Evolutionary conservation across 1,140 invertebrate species (phyloP), one percentile per base, ranked within the genome.

Genomic region (Drosophila mojavensis): DNA sequence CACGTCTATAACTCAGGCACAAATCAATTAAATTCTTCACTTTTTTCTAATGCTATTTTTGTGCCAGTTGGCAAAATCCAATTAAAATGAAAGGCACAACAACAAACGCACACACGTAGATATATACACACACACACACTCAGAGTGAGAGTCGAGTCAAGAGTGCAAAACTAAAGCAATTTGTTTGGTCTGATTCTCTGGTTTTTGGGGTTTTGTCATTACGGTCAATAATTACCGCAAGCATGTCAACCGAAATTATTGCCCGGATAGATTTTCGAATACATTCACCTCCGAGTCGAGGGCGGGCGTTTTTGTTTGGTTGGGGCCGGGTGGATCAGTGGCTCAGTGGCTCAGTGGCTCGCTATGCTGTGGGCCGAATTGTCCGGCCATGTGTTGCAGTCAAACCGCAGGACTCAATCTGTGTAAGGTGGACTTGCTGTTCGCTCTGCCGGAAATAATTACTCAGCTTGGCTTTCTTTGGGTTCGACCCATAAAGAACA

Each of bases 211-310:
- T 83, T 88, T 89, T 89, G 83, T 88, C 84, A 89, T 90, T 90
- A 89, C 78, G 85, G 85, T 89, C 85, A 89, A 89, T 89, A 89
- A 89, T 89, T 89, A 90, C 84, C 85, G 81, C 84, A 90, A 80
- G 71, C 84, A 81, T 89, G 84, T 89, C 84, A 90, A 89, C 80
- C 81, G 81, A 84, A 89, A 89, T 89, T 89, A 89, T 89, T 89
- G 84, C 85, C 84, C 75, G 84, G 85, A 89, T 88, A 88, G 76
- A 79, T 88, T 89, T 80, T 75, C 65, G 45, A 68, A 65, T 58
- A 20, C 20, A 55, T 60, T 47, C 39, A 51, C 30, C 55, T 58
- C 4, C 30, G 53, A 4, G 15, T 30, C 28, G 48, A 13, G 20
- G 9, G 7, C 4, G 45, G 15, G 17, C 3, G 1, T 47, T 13